Percentiles rank a stretch among this genome's conserved stretches.
Evolutionary conservation across 1,140 invertebrate genomes (phyloP).

Genomic region (Solenopsis invicta): DNA sequence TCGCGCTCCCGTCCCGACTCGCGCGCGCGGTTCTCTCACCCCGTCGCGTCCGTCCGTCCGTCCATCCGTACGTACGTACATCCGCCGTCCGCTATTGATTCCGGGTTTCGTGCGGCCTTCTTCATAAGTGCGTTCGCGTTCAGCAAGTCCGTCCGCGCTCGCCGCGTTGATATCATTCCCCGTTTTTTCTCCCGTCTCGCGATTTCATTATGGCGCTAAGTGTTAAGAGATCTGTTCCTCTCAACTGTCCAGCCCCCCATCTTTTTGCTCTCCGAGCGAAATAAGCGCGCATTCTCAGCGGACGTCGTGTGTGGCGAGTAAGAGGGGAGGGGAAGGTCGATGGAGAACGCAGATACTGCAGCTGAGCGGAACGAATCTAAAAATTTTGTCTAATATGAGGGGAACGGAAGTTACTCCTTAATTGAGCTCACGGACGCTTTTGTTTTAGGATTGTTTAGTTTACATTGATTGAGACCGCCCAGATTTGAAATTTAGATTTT

Average conservation of each 20-base stretch:
- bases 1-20: conserved; percentile 57
- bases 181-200: conserved; percentile 43
- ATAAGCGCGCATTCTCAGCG: background rate
- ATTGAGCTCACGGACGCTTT: conserved; percentile 5
- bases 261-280: background rate
- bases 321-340: background rate
- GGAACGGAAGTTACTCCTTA: background rate
- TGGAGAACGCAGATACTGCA: background rate
- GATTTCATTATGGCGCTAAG: conserved; percentile 24
- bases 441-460: conserved; percentile 22
- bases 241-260: background rate
- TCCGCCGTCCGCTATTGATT: conserved; percentile 82
- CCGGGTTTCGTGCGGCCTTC: conserved; percentile 78
- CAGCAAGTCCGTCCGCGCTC: conserved; percentile 66
- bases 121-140: conserved; percentile 75
- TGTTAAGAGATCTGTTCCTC: conserved; percentile 27
- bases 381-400: background rate
- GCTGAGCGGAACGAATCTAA: background rate
- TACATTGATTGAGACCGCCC: background rate
- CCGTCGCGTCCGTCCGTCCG: conserved; percentile 50
- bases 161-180: conserved; percentile 52
- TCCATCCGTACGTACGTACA: conserved; percentile 52
- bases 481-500: conserved; percentile 40
- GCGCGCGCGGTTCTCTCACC: conserved; percentile 65
- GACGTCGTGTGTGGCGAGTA: background rate